Conservation (phyloP, 2,888 invertebrate genomes). For the Plutella xylostella region DNA sequence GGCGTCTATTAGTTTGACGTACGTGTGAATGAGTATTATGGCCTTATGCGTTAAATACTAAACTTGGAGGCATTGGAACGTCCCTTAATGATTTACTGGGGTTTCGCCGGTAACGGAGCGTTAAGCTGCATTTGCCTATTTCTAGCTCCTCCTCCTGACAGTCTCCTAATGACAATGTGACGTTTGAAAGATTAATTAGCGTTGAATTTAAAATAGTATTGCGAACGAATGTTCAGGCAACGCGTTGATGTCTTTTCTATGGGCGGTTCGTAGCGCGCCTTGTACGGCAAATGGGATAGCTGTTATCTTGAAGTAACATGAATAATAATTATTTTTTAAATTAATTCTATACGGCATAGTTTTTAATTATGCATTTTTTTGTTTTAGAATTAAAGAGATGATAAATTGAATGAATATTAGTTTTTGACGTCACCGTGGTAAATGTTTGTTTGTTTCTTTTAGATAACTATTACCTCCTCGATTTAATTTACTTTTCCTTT, state of each 20-base stretch:
- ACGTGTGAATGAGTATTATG: constrained; percentile 67
- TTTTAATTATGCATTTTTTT: no score
- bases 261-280: no score
- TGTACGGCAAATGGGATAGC: no score
- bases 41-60: constrained; percentile 50
- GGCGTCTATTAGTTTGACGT: constrained; percentile 59
- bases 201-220: background rate
- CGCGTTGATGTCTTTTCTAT: background rate
- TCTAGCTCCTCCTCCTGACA: background rate
- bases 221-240: background rate
- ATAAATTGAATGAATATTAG: no score
- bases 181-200: constrained; percentile 5
- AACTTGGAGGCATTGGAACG: constrained; percentile 46
- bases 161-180: background rate
- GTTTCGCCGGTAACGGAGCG: constrained; percentile 19
- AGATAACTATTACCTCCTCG: no score
- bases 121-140: background rate
- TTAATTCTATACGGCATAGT: no score
- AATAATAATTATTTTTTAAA: no score
- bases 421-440: no score
- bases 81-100: constrained; percentile 53
- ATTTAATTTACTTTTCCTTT: no score
- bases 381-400: no score
- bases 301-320: no score
- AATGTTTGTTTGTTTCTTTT: no score